Evolutionary conservation across 2,113 vertebrate genomes (phyloP).

Genomic region (Vireo altiloquus): DNA sequence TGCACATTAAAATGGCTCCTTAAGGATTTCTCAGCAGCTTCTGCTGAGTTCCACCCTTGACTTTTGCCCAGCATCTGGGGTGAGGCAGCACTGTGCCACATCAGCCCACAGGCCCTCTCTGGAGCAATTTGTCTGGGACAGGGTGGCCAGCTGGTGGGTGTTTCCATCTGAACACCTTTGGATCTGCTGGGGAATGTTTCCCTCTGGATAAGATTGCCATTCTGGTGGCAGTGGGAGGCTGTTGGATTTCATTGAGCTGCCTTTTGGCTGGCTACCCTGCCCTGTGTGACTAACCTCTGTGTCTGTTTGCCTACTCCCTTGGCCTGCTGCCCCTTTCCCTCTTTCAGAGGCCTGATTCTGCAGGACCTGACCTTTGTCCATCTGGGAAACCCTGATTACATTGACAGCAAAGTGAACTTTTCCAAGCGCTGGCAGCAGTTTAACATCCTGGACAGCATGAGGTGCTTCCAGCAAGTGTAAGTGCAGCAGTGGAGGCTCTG

Average conservation of each 20-base stretch:
- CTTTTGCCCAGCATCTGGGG: accelerated
- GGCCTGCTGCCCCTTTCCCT: neutral
- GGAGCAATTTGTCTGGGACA: neutral
- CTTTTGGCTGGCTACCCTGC: neutral
- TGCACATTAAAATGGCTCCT: neutral
- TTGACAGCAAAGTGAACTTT: slow-evolving; percentile 96
- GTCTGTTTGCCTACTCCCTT: slow-evolving; percentile 16
- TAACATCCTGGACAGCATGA: slow-evolving; percentile 99
- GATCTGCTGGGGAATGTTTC: neutral
- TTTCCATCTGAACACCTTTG: neutral
- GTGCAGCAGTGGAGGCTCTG: slow-evolving; percentile 2
- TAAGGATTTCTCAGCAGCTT: neutral
- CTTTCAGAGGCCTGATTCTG: slow-evolving; percentile 89
- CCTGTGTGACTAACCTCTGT: neutral
- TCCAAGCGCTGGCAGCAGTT: slow-evolving; percentile 99
- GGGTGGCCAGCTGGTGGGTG: neutral
- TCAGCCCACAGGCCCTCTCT: neutral
- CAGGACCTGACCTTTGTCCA: slow-evolving; percentile 98
- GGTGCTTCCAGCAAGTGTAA: slow-evolving; percentile 98
- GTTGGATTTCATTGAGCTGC: neutral
- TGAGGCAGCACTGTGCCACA: neutral
- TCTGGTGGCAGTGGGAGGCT: neutral
- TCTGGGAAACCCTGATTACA: slow-evolving; percentile 94
- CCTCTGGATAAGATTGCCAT: neutral
- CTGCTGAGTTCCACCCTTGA: neutral